phyloP scores from a whole-genome alignment of 2,113 vertebrate genomes.

The Notothenia coriiceps region DNA sequence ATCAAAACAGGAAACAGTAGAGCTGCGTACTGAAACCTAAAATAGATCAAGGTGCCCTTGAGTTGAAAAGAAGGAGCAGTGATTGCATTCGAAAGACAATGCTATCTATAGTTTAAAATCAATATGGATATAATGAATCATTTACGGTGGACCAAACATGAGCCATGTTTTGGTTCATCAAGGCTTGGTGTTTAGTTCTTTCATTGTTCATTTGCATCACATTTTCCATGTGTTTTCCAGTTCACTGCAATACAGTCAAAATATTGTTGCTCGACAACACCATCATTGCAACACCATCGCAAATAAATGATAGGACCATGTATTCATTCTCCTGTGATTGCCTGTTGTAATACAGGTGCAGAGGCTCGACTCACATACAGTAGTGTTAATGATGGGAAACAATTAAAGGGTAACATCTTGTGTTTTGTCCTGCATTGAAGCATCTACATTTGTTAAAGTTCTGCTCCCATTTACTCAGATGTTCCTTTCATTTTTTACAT shows the following conservation, averaged over 20 bases:
- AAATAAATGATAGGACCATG: background rate
- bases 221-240: slow-evolving; percentile 29
- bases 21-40: background rate
- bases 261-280: too few relatives aligned
- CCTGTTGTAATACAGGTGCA: background rate
- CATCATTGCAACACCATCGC: background rate
- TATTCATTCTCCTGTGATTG: background rate
- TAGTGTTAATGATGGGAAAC: background rate
- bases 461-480: background rate
- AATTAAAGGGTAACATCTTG: background rate
- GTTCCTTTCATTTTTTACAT: background rate
- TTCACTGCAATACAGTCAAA: background rate
- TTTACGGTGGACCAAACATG: background rate
- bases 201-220: slow-evolving; percentile 11
- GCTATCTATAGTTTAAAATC: background rate
- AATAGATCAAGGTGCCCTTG: slow-evolving; percentile 25
- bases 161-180: slow-evolving; percentile 12
- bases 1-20: slow-evolving; percentile 18
- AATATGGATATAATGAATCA: slow-evolving; percentile 9
- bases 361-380: background rate
- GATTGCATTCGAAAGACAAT: background rate
- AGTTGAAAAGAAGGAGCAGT: slow-evolving; percentile 2
- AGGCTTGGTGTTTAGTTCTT: background rate
- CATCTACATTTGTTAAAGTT: background rate
- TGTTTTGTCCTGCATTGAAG: background rate